A percentile compares a stretch with the other conserved stretches of the same genome.
Conservation (phyloP, 2,888 invertebrate species). For the Ormyrus labotus region DNA sequence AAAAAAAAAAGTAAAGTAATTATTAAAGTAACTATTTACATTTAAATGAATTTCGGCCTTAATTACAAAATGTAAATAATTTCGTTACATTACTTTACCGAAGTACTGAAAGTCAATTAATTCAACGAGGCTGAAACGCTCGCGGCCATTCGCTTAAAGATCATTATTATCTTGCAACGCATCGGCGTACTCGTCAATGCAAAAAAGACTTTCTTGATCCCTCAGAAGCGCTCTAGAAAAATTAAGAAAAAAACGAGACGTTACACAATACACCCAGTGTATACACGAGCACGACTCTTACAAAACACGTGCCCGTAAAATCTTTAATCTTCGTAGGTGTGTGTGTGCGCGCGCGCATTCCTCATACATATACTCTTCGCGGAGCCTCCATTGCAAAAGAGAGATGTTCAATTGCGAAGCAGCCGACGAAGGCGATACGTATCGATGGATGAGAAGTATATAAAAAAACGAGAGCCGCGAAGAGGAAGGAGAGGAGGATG, state of each 20-base stretch:
- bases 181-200: too few relatives aligned
- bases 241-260: too few relatives aligned
- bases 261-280: too few relatives aligned
- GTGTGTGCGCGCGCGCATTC: background rate
- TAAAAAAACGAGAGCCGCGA: too few relatives aligned
- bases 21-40: too few relatives aligned
- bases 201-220: background rate
- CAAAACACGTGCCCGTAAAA: too few relatives aligned
- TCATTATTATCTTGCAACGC: background rate
- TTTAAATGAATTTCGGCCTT: too few relatives aligned
- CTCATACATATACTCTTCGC: background rate
- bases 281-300: too few relatives aligned
- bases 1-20: too few relatives aligned
- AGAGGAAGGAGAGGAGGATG: too few relatives aligned
- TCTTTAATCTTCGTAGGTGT: background rate
- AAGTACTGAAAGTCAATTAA: conserved; percentile 5
- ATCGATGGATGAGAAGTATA: background rate
- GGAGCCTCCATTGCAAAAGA: background rate
- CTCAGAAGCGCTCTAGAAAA: too few relatives aligned
- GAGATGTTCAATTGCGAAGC: conserved; percentile 18
- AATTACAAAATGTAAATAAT: background rate
- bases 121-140: conserved; percentile 10
- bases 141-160: background rate
- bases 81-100: background rate
- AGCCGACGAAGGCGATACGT: conserved; percentile 14